Evolutionary conservation across 1,140 invertebrate genomes (phyloP), one percentile per base, ranked within the genome.

Genomic region (Meteorus sp.): DNA sequence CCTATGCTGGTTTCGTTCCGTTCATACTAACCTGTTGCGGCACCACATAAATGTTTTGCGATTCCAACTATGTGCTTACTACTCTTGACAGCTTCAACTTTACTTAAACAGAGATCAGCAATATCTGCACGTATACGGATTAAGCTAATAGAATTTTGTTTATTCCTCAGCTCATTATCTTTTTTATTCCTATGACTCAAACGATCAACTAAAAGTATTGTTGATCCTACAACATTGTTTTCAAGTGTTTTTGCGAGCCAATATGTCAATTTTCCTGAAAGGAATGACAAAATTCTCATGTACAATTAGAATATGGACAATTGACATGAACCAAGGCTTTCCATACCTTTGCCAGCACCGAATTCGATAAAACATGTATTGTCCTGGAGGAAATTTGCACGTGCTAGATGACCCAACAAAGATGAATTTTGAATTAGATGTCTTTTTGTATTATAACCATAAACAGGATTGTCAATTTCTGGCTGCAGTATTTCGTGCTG

Each of bases 1-100:
- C n/a, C n/a, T n/a, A n/a, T n/a, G n/a, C n/a, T n/a, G n/a, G n/a
- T n/a, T 56, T 56, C 31, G 22, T 57, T 64, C 44, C 37, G 41
- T 56, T 48, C 60, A 23, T 41, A 66, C 59, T 64, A 71, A 90
- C 89, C 90, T 62, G 91, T 93, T 27, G 91, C 92, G 15, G 80
- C 85, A 1, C 93, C 92, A 74, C 92, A 95, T 13, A 95, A 80
- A 79, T 95, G 93, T 78, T 95, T 95, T 0, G 90, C 89, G 23
- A 93, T 74, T 1, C 85, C 91, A 37, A 94, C 87, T 41, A 88
- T 81, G 35, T 71, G 64, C 11, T 72, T 37, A 27, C 72, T 78
- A 27, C 76, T 61, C 31, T 74, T 63, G 23, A 89, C 73, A 43
- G 79, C 76, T 2, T 82, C 71, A 29, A 91, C 72, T 19, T 79